These are phyloP conservation scores for Falcunculus frontatus DNA, from an alignment of 2,113 vertebrate species.

Conservation along the genomic window DNA sequence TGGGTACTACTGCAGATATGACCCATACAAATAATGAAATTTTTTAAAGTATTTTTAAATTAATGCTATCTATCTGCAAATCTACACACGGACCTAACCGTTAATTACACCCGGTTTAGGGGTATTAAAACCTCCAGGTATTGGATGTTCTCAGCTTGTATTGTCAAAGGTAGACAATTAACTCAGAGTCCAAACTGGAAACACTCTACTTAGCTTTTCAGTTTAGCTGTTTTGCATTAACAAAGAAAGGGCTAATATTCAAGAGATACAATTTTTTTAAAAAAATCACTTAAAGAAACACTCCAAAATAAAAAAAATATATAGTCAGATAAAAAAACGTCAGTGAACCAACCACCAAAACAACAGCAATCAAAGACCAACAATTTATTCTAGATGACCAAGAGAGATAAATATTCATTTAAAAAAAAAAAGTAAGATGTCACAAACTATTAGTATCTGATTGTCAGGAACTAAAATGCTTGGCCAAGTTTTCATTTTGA, in stretches of 20 bases:
- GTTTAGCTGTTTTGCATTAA: not conserved
- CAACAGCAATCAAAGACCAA: not conserved
- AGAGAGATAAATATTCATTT: accelerated
- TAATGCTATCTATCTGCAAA: not conserved
- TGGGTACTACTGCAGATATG: not conserved
- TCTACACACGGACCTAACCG: not conserved
- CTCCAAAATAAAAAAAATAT: not conserved
- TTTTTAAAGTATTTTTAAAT: not conserved
- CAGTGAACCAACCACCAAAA: not conserved
- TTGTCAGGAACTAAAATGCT: not conserved
- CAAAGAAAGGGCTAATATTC: not conserved
- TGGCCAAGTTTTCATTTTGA: not conserved
- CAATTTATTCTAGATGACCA: not conserved
- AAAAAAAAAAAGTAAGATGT: not conserved
- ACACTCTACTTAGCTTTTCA: not conserved
- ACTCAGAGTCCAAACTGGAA: not conserved
- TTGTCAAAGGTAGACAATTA: not conserved
- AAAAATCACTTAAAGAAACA: not conserved
- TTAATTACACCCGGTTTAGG: not conserved
- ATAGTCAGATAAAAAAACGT: not conserved
- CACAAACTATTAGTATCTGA: not conserved
- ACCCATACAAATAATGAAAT: not conserved
- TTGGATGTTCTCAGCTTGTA: not conserved
- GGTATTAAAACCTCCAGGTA: not conserved
- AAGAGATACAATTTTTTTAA: not conserved